Percentiles rank a stretch among this genome's conserved stretches.
Evolutionary conservation across 2,888 invertebrate species (phyloP).

Genomic region (Argyresthia albistria): DNA sequence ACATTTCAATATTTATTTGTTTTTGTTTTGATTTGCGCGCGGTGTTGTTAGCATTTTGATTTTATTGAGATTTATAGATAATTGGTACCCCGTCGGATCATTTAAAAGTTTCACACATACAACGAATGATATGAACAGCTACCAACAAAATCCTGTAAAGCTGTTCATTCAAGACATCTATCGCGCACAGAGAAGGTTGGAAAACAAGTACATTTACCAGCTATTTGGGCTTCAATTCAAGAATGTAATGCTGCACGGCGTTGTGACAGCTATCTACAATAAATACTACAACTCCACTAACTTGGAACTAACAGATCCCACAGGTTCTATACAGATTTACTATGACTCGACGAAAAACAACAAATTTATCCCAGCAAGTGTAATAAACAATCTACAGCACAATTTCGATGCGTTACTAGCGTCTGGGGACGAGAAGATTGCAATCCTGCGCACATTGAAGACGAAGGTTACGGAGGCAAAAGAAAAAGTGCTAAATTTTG

Average conservation of each 20-base stretch:
- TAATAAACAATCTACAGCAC: conserved; percentile 29
- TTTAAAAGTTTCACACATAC: too few species aligned
- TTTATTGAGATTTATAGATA: too few species aligned
- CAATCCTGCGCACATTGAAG: conserved; percentile 40
- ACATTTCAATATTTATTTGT: too few species aligned
- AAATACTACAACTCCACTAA: conserved; percentile 25
- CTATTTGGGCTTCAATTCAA: conserved; percentile 48
- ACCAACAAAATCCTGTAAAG: conserved; percentile 42
- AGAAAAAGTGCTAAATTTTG: conserved; percentile 23
- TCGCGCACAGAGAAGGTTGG: conserved; percentile 37
- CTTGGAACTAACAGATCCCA: conserved; percentile 51
- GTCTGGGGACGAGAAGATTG: conserved; percentile 32
- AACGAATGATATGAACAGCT: conserved; percentile 9
- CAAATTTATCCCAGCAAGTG: conserved; percentile 21
- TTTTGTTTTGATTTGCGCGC: too few species aligned
- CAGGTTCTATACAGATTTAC: conserved; percentile 48
- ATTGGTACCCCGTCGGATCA: too few species aligned
- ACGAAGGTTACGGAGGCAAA: conserved; percentile 29
- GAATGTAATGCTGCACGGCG: conserved; percentile 55
- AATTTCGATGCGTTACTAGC: conserved; percentile 30
- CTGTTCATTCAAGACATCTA: conserved; percentile 57
- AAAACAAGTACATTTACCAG: conserved; percentile 51
- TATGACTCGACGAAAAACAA: conserved; percentile 42
- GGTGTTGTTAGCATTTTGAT: too few species aligned
- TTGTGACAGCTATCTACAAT: conserved; percentile 46